Base-by-base conservation (phyloP, 1,140 invertebrate species). In the Dreissena polymorpha region DNA sequence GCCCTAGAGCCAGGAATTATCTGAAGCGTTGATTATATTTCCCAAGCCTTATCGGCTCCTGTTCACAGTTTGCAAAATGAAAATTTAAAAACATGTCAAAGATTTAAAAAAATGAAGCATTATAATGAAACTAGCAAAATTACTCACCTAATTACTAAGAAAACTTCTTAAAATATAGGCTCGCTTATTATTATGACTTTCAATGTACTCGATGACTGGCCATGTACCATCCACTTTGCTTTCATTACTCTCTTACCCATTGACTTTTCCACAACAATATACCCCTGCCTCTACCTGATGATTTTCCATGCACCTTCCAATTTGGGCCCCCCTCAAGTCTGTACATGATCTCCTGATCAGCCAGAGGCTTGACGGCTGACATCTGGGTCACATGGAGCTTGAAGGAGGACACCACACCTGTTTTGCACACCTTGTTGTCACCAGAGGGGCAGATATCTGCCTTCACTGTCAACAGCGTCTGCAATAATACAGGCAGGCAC, bases 311-410 rank as follows among this genome's bases (percentile, higher is more conserved):
- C 16, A 98, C 96, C 6, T 97, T 97, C 97, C 98, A 98, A 94
- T 97, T 95, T 29, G 96, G 96, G 91, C 97, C 96, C 93, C 98
- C 97, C 39, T 96, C 96, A 50, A 98, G 97, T 92, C 98, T 97
- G 91, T 98, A 98, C 96, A 98, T 98, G 0, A 98, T 94, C 85
- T 96, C 96, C 76, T 82, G 84, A 27, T 90, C 86, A 10, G 77
- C 71, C 1, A 82, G 29, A 71, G 93, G 89, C 88, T 91, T 76
- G 93, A 91, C 84, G 0, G 84, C 83, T 50, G 74, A 76, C 63
- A 80, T 91, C 81, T 90, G 94, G 77, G 93, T 94, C 63, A 97
- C 95, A 77, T 95, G 95, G 57, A 98, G 93, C 90, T 96, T 95
- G 82, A 98, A 94, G 92, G 96, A 96, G 93, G 97, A 98, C 91